Conservation (phyloP, 1,140 invertebrate genomes). For the Drosophila pectinifera region DNA sequence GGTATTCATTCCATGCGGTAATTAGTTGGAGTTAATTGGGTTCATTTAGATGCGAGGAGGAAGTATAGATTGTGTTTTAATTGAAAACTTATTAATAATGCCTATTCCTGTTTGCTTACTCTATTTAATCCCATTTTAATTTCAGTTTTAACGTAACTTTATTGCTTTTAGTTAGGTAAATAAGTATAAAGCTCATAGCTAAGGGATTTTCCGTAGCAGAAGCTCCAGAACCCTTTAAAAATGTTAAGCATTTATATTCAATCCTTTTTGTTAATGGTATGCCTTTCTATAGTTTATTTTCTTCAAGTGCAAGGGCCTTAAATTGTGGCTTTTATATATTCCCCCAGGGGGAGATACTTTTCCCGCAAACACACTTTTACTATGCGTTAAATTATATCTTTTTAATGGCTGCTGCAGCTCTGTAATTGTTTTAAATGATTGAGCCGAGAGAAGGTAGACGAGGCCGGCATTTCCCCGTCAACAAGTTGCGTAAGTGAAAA, state of each 20-base stretch:
- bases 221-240: neutral
- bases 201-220: neutral
- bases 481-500: slow-evolving; percentile 57
- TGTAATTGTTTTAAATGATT: slow-evolving; percentile 64
- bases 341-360: slow-evolving; percentile 10
- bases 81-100: neutral
- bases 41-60: neutral
- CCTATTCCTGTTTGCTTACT: too few relatives aligned
- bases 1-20: slow-evolving; percentile 7
- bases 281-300: neutral
- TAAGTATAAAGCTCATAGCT: neutral
- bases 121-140: too few relatives aligned
- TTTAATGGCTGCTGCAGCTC: slow-evolving; percentile 54
- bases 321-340: slow-evolving; percentile 7
- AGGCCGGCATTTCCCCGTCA: slow-evolving; percentile 42
- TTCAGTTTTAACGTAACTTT: too few relatives aligned
- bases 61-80: neutral
- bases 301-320: slow-evolving; percentile 12
- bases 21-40: neutral
- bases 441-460: slow-evolving; percentile 39
- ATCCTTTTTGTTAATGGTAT: too few relatives aligned
- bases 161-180: too few relatives aligned
- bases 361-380: slow-evolving; percentile 24
- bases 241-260: too few relatives aligned
- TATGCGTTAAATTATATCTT: slow-evolving; percentile 50